Evolutionary conservation across 1,140 invertebrate species (phyloP).

Genomic region (Aethina tumida): DNA sequence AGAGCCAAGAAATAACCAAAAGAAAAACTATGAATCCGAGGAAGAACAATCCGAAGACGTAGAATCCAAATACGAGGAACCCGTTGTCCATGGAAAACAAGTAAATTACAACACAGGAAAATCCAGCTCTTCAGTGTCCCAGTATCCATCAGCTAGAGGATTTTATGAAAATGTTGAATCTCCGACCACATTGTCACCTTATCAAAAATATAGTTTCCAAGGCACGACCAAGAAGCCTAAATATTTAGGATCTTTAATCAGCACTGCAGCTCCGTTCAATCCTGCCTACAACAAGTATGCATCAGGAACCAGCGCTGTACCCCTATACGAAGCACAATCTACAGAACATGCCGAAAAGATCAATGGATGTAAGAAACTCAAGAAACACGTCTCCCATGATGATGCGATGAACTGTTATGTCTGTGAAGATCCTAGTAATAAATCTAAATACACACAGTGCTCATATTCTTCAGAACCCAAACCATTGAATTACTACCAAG

Average conservation of each 20-base stretch:
- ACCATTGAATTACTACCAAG: conserved; percentile 31
- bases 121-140: conserved; percentile 20
- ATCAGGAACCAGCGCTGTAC: conserved; percentile 6
- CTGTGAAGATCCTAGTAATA: conserved; percentile 40
- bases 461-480: conserved; percentile 34
- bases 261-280: conserved; percentile 19
- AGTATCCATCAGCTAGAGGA: conserved; percentile 19
- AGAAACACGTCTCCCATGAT: conserved; percentile 16
- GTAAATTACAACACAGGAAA: conserved; percentile 24
- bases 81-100: conserved; percentile 12
- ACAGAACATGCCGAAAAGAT: conserved; percentile 13
- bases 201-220: conserved; percentile 32
- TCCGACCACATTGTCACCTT: conserved; percentile 19
- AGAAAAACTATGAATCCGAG: background rate
- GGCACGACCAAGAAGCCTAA: conserved; percentile 14
- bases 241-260: conserved; percentile 17
- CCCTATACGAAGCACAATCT: conserved; percentile 10
- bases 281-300: conserved; percentile 15
- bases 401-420: conserved; percentile 40
- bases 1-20: background rate
- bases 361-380: conserved; percentile 25
- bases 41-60: background rate
- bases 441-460: conserved; percentile 41
- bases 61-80: too few relatives aligned
- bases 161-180: conserved; percentile 7